Conservation (phyloP, 2,113 vertebrate genomes). For the Hemichromis elongatus region DNA sequence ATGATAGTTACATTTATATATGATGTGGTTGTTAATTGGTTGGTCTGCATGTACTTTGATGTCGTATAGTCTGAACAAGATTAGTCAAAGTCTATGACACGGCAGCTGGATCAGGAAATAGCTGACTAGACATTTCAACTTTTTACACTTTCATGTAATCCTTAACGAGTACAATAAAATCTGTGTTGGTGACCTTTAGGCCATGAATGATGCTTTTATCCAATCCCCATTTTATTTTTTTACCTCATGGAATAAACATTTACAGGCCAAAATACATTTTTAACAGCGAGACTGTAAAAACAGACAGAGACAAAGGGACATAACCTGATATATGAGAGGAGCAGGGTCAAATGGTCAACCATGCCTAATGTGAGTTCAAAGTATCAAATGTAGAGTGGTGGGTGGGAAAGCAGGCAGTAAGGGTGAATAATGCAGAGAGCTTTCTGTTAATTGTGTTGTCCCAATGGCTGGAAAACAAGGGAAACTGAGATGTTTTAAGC, state of each 20-base stretch:
- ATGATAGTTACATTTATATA: neutral
- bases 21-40: neutral
- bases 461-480: neutral
- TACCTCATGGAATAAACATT: neutral
- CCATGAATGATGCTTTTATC: neutral
- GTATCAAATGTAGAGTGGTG: neutral
- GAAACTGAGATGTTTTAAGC: neutral
- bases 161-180: neutral
- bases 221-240: neutral
- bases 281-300: neutral
- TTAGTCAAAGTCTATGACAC: neutral
- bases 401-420: neutral
- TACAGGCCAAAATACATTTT: neutral
- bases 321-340: neutral
- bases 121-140: neutral
- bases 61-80: neutral
- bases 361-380: neutral
- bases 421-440: constrained; percentile 8
- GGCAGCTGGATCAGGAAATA: neutral
- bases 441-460: neutral
- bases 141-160: neutral
- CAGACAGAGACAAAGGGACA: neutral
- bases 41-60: neutral
- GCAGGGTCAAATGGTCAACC: neutral
- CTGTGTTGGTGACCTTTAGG: neutral